Percentiles rank a stretch among this genome's conserved stretches.
Conservation (phyloP, 2,113 vertebrate genomes). For the Isichthys henryi region DNA sequence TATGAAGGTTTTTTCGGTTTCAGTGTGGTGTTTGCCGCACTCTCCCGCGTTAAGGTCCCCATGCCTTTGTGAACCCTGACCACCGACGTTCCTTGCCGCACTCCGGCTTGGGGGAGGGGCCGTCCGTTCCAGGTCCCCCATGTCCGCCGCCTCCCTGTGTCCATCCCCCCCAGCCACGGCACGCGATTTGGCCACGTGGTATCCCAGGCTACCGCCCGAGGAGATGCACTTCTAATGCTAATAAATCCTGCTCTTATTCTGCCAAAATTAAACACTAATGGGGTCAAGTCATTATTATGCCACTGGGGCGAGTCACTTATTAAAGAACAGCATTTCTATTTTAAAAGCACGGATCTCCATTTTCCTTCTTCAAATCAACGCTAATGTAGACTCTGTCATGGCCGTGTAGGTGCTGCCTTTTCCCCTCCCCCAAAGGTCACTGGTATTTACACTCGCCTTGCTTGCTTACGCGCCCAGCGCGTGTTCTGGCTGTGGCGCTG, state of each 20-base stretch:
- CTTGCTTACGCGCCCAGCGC: neutral
- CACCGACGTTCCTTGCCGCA: neutral
- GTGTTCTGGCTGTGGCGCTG: neutral
- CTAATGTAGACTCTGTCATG: neutral
- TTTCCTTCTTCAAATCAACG: constrained; percentile 4
- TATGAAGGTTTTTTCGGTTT: neutral
- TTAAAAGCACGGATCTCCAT: neutral
- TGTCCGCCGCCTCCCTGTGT: neutral
- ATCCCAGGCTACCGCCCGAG: neutral
- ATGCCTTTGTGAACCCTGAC: neutral
- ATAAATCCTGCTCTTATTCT: constrained; percentile 13
- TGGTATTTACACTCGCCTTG: neutral
- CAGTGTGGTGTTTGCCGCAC: neutral
- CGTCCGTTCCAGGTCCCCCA: neutral
- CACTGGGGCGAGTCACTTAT: constrained; percentile 15
- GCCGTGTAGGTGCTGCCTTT: neutral
- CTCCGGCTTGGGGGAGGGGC: neutral
- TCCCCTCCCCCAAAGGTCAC: neutral
- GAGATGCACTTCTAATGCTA: constrained; percentile 5
- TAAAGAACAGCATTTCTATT: constrained; percentile 24
- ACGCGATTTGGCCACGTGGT: neutral
- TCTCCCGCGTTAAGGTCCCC: neutral
- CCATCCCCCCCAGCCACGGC: neutral
- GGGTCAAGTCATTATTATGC: constrained; percentile 21
- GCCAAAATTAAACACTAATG: constrained; percentile 22